Evolutionary conservation across 2,113 vertebrate species (phyloP).

Genomic region (Strix uralensis): DNA sequence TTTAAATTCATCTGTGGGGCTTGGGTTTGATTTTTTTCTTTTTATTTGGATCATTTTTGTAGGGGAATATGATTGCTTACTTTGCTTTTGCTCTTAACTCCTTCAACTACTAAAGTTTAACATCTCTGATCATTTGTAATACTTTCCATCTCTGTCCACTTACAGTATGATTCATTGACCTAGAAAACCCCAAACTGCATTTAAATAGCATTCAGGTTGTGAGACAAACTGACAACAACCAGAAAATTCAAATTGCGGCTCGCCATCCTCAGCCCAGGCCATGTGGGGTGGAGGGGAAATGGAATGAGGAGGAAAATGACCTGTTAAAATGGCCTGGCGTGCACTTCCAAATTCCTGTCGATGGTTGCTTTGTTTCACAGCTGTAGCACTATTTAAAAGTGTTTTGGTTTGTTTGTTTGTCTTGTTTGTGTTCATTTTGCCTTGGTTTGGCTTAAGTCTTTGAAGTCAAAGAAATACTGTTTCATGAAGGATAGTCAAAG

Average conservation of each 20-base stretch:
- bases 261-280: neutral
- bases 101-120: constrained; percentile 35
- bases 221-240: constrained; percentile 56
- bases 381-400: constrained; percentile 53
- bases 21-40: neutral
- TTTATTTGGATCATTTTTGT: constrained; percentile 7
- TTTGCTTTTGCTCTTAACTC: constrained; percentile 56
- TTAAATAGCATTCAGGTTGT: constrained; percentile 62
- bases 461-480: neutral
- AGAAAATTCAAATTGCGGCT: constrained; percentile 20
- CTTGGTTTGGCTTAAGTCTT: neutral
- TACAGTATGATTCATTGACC: constrained; percentile 70
- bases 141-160: constrained; percentile 63
- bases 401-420: constrained; percentile 54
- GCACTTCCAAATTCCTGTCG: constrained; percentile 14
- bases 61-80: constrained; percentile 5
- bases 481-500: neutral
- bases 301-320: constrained; percentile 12
- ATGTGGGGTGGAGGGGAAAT: neutral
- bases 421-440: neutral
- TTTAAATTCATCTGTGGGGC: neutral
- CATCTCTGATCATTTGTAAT: constrained; percentile 40
- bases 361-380: constrained; percentile 55
- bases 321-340: neutral
- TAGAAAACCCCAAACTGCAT: constrained; percentile 57